Evolutionary conservation across 2,797 vertebrate genomes (phyloP).

Genomic region (Aselliscus stoliczkanus): DNA sequence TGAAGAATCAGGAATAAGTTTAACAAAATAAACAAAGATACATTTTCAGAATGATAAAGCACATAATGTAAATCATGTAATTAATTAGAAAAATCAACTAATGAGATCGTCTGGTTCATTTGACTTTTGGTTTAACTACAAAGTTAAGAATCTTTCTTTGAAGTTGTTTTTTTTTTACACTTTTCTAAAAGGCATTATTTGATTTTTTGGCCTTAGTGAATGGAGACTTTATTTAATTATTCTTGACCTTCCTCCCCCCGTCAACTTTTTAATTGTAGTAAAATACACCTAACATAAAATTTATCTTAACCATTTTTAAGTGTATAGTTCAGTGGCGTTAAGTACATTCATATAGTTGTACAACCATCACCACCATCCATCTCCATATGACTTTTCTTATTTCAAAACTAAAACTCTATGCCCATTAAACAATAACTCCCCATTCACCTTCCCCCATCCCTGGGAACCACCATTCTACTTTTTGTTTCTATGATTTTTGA

Average conservation of each 20-base stretch:
- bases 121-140: background rate
- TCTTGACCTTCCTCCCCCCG: background rate
- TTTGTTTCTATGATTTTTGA: background rate
- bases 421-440: background rate
- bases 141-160: background rate
- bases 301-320: background rate
- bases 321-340: background rate
- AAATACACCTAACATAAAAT: background rate
- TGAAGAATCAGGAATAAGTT: background rate
- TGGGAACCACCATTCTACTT: background rate
- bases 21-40: background rate
- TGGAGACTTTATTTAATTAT: background rate
- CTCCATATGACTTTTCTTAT: background rate
- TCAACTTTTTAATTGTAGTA: background rate
- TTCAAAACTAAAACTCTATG: background rate
- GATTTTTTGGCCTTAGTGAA: background rate
- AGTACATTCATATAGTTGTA: background rate
- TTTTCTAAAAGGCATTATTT: background rate
- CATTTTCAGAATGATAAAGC: background rate
- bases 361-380: fast-evolving
- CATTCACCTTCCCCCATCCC: background rate
- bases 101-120: background rate
- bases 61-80: background rate
- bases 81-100: background rate
- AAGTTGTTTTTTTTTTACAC: background rate